phyloP scores from a whole-genome alignment of 2,888 invertebrate species.

The Rhaphigaster nebulosa region DNA sequence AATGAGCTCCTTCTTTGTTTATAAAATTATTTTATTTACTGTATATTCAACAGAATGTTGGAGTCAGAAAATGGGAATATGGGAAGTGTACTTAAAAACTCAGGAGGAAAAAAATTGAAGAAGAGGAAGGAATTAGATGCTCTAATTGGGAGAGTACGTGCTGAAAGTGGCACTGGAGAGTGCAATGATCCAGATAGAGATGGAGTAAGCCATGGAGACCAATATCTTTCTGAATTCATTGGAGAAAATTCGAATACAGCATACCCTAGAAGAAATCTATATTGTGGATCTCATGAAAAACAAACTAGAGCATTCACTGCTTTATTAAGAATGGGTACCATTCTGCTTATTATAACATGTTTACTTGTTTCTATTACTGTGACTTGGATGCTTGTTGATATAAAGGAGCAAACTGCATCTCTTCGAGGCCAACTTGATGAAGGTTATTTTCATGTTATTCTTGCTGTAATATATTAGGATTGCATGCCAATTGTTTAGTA shows the following conservation, averaged over 20 bases:
- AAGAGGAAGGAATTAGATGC: slow-evolving; percentile 83
- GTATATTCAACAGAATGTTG: slow-evolving; percentile 62
- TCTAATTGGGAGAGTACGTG: slow-evolving; percentile 70
- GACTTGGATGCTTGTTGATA: slow-evolving; percentile 78
- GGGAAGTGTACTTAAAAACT: slow-evolving; percentile 75
- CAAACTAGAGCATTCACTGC: slow-evolving; percentile 67
- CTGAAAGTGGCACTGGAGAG: slow-evolving; percentile 63
- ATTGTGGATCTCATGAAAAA: slow-evolving; percentile 67
- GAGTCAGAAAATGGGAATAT: slow-evolving; percentile 69
- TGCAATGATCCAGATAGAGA: slow-evolving; percentile 66
- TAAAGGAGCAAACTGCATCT: slow-evolving; percentile 76
- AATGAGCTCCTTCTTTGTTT: too few species aligned
- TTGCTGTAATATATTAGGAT: background rate
- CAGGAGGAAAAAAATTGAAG: slow-evolving; percentile 79
- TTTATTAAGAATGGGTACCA: slow-evolving; percentile 74
- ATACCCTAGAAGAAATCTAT: slow-evolving; percentile 67
- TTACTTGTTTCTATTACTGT: slow-evolving; percentile 77
- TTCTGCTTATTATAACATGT: slow-evolving; percentile 75
- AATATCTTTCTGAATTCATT: slow-evolving; percentile 76
- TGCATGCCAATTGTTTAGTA: background rate
- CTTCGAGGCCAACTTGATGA: slow-evolving; percentile 77
- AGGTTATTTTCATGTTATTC: slow-evolving; percentile 70
- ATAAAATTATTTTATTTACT: too few species aligned
- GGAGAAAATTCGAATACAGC: slow-evolving; percentile 70
- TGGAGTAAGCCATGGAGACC: slow-evolving; percentile 70